These are phyloP conservation scores for Charanyca ferruginea DNA, from an alignment of 2,888 invertebrate species.

Conservation along the genomic window DNA sequence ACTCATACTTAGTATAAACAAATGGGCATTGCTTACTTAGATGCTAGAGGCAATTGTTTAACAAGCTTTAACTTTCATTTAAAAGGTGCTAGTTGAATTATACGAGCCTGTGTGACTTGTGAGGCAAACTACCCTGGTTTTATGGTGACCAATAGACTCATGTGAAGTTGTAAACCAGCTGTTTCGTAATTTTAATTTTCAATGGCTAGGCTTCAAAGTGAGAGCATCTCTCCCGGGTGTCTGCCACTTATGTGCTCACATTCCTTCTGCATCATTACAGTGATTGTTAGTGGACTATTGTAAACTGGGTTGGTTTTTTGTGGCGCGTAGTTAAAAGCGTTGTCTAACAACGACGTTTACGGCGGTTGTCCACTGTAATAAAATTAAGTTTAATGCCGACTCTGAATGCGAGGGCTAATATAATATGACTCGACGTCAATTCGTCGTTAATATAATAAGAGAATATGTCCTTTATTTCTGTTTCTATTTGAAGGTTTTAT, in stretches of 20 bases:
- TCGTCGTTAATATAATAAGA: constrained; percentile 47
- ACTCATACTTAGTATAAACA: constrained; percentile 30
- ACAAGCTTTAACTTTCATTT: constrained; percentile 38
- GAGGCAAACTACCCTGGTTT: constrained; percentile 24
- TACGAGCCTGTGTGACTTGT: constrained; percentile 14
- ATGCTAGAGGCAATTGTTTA: constrained; percentile 39
- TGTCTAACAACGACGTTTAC: constrained; percentile 70
- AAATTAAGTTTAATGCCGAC: constrained; percentile 69
- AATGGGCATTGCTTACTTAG: constrained; percentile 21
- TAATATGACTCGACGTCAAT: constrained; percentile 59
- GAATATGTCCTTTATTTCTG: constrained; percentile 20
- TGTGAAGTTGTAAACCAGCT: constrained; percentile 38
- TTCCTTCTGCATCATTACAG: constrained; percentile 61
- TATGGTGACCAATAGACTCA: constrained; percentile 42
- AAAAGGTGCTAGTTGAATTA: constrained; percentile 34
- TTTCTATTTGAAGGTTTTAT: constrained; percentile 21
- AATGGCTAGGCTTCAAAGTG: constrained; percentile 25
- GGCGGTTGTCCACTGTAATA: constrained; percentile 59
- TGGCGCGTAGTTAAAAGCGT: constrained; percentile 60
- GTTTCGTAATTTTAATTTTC: constrained; percentile 40
- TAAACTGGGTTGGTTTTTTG: constrained; percentile 66
- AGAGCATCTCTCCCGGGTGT: constrained; percentile 51
- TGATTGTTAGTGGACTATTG: constrained; percentile 64
- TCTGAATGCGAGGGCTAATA: constrained; percentile 61
- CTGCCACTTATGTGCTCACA: constrained; percentile 57